These are phyloP conservation scores for Congeria kusceri DNA, from an alignment of 2,888 invertebrate species.

Conservation along the genomic window DNA sequence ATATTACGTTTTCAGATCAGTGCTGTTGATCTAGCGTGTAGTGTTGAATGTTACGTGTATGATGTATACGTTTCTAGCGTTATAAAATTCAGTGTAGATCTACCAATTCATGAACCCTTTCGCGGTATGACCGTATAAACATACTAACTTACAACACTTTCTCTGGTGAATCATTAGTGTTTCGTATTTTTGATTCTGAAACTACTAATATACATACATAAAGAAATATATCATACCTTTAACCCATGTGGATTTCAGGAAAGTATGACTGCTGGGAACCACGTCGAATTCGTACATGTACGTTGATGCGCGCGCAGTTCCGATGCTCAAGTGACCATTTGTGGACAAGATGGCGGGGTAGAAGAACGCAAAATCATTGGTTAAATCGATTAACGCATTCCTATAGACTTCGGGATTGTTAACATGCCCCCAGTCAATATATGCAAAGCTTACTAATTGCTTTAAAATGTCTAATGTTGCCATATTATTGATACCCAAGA, in stretches of 20 bases:
- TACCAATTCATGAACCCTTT: no score
- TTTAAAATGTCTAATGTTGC: background rate
- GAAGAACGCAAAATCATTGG: background rate
- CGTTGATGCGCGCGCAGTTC: background rate
- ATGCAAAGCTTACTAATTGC: background rate
- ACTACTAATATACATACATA: no score
- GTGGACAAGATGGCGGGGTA: background rate
- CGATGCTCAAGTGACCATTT: background rate
- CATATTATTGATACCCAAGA: background rate
- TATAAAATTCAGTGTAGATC: no score
- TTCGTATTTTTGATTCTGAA: no score
- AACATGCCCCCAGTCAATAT: background rate
- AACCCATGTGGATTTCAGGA: background rate
- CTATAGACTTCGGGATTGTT: background rate
- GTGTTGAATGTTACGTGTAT: no score
- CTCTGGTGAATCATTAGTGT: no score
- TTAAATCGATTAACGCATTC: background rate
- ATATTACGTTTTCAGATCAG: no score
- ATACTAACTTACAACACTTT: no score
- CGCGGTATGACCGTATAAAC: no score
- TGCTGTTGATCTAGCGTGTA: no score
- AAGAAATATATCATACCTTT: background rate
- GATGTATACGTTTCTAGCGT: no score
- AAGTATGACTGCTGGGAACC: background rate
- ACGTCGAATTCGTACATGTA: constrained; percentile 3